A percentile compares a stretch with the other conserved stretches of the same genome.
phyloP scores from a whole-genome alignment of 2,113 vertebrate genomes.

The Strix aluco region DNA sequence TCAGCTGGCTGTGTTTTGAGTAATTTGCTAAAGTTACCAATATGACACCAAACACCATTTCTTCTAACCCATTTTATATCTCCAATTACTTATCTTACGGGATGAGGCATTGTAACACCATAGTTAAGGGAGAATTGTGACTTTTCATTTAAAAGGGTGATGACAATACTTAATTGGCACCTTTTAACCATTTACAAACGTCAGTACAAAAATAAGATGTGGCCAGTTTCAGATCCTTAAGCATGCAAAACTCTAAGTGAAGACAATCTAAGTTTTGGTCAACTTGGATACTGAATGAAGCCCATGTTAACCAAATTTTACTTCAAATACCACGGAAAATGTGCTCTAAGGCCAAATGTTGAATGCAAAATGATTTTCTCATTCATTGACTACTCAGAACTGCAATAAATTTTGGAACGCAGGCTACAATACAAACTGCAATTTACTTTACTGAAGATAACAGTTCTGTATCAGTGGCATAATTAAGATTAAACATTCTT shows the following conservation, averaged over 20 bases:
- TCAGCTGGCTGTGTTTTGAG: neutral
- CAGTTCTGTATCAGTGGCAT: neutral
- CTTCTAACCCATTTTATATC: neutral
- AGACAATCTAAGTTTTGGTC: neutral
- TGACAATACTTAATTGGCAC: neutral
- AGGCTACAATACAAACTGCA: neutral
- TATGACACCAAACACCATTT: neutral
- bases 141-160: neutral
- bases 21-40: neutral
- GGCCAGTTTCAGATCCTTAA: neutral
- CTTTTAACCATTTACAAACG: neutral
- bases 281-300: neutral
- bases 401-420: neutral
- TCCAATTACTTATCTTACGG: neutral
- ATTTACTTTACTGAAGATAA: neutral
- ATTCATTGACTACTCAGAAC: neutral
- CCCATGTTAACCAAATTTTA: neutral
- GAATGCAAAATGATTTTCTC: neutral
- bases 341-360: neutral
- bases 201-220: neutral
- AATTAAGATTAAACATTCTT: neutral
- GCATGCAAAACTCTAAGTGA: neutral
- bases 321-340: neutral
- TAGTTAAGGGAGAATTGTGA: neutral
- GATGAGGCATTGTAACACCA: neutral